phyloP scores from a whole-genome alignment of 37 sponge, comb jelly and placozoan species.

The Crambe crambe region DNA sequence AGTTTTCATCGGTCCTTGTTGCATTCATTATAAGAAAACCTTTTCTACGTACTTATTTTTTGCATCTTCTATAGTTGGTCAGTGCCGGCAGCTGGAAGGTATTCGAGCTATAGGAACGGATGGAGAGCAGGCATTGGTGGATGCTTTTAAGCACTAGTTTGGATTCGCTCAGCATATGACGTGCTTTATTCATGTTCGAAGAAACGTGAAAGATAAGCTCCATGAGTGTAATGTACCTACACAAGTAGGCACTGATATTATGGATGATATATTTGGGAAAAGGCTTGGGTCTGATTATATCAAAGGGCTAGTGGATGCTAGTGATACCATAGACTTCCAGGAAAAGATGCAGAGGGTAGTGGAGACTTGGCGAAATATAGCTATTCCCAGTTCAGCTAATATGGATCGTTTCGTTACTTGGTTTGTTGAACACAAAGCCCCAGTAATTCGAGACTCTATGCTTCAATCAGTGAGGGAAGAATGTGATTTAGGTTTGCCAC shows the following conservation, averaged over 20 bases:
- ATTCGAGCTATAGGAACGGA: no score
- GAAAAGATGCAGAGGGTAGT: conserved; percentile 3
- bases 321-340: not conserved
- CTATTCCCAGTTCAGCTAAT: not conserved
- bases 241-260: conserved; percentile 23
- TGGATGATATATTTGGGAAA: conserved; percentile 40
- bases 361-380: not conserved
- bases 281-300: conserved; percentile 14
- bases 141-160: no score
- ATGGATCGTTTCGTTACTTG: not conserved
- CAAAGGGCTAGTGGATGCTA: conserved; percentile 44
- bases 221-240: no score
- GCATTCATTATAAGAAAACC: no score
- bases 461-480: conserved; percentile 29
- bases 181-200: no score
- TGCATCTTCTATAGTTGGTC: no score
- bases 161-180: no score
- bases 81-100: no score
- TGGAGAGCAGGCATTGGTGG: no score
- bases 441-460: conserved; percentile 45
- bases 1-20: no score
- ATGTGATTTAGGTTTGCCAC: conserved; percentile 39
- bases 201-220: no score
- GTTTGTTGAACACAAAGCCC: conserved; percentile 20
- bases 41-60: no score